These are phyloP conservation scores for Nephila pilipes DNA, from an alignment of 1,140 invertebrate genomes.

Conservation along the genomic window DNA sequence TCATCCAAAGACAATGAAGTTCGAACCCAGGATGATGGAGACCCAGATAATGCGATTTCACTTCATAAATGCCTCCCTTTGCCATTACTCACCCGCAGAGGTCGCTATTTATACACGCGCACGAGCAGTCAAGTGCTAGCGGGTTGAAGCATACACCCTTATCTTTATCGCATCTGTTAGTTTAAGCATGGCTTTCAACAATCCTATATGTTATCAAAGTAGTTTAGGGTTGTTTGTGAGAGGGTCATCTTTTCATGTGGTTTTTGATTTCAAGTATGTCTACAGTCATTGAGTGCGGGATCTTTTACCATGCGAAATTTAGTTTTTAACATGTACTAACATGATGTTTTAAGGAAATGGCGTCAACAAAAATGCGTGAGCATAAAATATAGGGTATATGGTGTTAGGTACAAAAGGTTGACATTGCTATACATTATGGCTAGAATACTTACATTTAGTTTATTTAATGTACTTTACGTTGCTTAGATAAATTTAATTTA, in stretches of 20 bases:
- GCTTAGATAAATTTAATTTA: too few relatives aligned
- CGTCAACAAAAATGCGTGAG: too few relatives aligned
- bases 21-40: conserved; percentile 71
- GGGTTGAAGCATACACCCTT: background rate
- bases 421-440: too few relatives aligned
- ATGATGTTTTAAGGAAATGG: too few relatives aligned
- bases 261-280: background rate
- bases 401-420: too few relatives aligned
- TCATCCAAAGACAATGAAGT: conserved; percentile 74
- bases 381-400: too few relatives aligned
- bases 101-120: conserved; percentile 41
- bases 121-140: conserved; percentile 68
- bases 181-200: conserved; percentile 48
- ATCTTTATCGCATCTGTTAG: conserved; percentile 58
- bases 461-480: too few relatives aligned
- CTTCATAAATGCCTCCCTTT: conserved; percentile 74
- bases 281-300: background rate
- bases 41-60: conserved; percentile 74
- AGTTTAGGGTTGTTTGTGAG: conserved; percentile 24
- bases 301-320: background rate
- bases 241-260: conserved; percentile 37
- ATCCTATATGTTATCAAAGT: conserved; percentile 47
- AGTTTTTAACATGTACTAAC: too few relatives aligned
- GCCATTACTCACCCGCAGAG: conserved; percentile 73
- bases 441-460: too few relatives aligned